These are phyloP conservation scores for Betta splendens DNA, from an alignment of 2,797 vertebrate genomes.

Conservation along the genomic window DNA sequence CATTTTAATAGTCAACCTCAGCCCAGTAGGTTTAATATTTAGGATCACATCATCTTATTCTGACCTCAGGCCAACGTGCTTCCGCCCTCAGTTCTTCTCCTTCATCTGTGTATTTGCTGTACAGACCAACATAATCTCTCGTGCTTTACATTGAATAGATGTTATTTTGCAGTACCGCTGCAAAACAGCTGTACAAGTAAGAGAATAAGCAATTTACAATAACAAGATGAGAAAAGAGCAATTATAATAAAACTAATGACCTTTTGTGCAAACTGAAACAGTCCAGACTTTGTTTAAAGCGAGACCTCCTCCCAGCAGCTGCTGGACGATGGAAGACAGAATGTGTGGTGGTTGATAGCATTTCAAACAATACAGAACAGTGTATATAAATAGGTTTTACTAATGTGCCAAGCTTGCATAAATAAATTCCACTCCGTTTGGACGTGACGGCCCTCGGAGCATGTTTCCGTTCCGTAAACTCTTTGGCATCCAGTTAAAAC, in stretches of 20 bases:
- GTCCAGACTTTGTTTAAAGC: slow-evolving; percentile 45
- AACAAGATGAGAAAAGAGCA: slow-evolving; percentile 20
- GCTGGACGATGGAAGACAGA: slow-evolving; percentile 55
- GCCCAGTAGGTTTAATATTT: background rate
- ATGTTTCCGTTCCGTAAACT: slow-evolving; percentile 69
- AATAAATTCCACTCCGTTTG: slow-evolving; percentile 58
- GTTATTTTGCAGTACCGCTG: slow-evolving; percentile 18
- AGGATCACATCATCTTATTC: slow-evolving; percentile 49
- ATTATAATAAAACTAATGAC: slow-evolving; percentile 34
- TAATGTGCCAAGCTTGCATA: slow-evolving; percentile 69
- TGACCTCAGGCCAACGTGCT: slow-evolving; percentile 5
- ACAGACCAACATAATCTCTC: slow-evolving; percentile 20
- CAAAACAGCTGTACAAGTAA: slow-evolving; percentile 33
- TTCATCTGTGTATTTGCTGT: slow-evolving; percentile 2
- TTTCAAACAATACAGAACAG: slow-evolving; percentile 38
- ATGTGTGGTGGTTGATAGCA: slow-evolving; percentile 32
- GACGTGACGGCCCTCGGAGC: slow-evolving; percentile 47
- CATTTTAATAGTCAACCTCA: too few species aligned
- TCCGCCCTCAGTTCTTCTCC: slow-evolving; percentile 7
- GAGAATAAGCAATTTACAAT: slow-evolving; percentile 15
- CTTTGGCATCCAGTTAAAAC: slow-evolving; percentile 76
- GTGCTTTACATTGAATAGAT: slow-evolving; percentile 4
- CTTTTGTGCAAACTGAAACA: slow-evolving; percentile 56
- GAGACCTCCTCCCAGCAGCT: slow-evolving; percentile 33
- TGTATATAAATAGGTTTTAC: slow-evolving; percentile 52